These are phyloP conservation scores for Asobara japonica DNA, from an alignment of 1,140 invertebrate genomes.

Conservation along the genomic window DNA sequence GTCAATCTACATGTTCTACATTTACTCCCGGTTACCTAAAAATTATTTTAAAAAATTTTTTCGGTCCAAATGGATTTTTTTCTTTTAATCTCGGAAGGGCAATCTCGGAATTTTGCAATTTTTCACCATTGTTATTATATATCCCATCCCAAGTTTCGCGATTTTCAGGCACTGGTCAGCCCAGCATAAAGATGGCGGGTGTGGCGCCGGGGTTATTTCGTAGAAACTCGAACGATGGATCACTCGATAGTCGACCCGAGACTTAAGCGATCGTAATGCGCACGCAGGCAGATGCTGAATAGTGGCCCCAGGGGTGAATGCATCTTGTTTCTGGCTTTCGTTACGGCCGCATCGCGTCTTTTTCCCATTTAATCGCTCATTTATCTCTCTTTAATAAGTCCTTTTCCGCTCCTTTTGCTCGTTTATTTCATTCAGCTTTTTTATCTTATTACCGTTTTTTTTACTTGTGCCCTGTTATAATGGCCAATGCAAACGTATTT, in stretches of 20 bases:
- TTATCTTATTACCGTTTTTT: slow-evolving; percentile 14
- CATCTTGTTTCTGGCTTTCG: slow-evolving; percentile 20
- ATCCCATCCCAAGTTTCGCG: background rate
- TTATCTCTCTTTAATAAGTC: slow-evolving; percentile 38
- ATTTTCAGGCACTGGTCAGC: slow-evolving; percentile 23
- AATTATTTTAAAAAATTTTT: background rate
- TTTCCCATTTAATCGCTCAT: slow-evolving; percentile 15
- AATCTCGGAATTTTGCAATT: no score
- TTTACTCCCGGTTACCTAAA: slow-evolving; percentile 36
- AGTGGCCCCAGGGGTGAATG: slow-evolving; percentile 50
- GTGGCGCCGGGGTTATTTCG: slow-evolving; percentile 45
- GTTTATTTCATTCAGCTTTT: background rate
- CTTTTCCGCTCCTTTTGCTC: slow-evolving; percentile 3
- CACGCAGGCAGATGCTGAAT: slow-evolving; percentile 46
- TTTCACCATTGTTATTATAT: no score
- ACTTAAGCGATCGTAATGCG: slow-evolving; percentile 64
- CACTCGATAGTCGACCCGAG: slow-evolving; percentile 57
- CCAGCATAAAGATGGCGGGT: slow-evolving; percentile 10
- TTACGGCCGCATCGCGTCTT: slow-evolving; percentile 1
- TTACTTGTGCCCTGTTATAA: slow-evolving; percentile 52
- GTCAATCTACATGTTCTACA: slow-evolving; percentile 37
- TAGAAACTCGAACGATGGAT: slow-evolving; percentile 60
- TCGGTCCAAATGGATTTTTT: no score
- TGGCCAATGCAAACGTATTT: slow-evolving; percentile 61
- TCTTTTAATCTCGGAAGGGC: no score